Base-by-base conservation (phyloP, 2,888 invertebrate species). In the Lasioglossum figueresi region DNA sequence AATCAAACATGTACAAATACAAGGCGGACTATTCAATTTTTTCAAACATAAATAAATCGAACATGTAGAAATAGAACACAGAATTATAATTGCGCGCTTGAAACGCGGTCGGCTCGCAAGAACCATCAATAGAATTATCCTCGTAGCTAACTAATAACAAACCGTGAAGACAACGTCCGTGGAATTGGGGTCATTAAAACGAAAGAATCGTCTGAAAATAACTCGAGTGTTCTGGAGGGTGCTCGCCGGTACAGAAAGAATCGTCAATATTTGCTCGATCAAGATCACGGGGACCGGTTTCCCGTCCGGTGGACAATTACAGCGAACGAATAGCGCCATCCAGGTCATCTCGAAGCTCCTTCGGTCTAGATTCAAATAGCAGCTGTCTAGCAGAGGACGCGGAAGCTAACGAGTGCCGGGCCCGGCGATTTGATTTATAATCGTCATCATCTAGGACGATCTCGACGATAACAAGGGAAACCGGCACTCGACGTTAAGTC, bases 401-500 rank as follows among this genome's bases (percentile, higher is more conserved):
- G 84, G 48, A 43, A 34, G 43, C 76, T 80, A 83, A 78, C 80
- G 83, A 73, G 83, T 76, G 27, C 43, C 27, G 34, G 71, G 43
- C 27, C 43, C 31, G 40, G 68, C 68, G 48, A 70, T 83, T 79
- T 87, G 87, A 87, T 87, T 85, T 87, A 87, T 85, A 87, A 87
- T 87, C 85, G 87, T 83, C 85, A 80, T 86, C 83, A 80, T 87
- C 87, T 74, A 52, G 80, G 80, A 80, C 78, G 80, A 87, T 87
- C 87, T 83, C 78, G 76, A 83, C 87, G 87, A 87, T 87, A 87
- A 87, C 87, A 87, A 80, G 87, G 72, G 74, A 85, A 80, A 73
- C 80, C 76, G 59, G 78, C 76, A 73, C 87, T 87, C 87, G 78
- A 87, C 92, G 92, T 93, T 93, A 92, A 93, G 91, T 92, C 92